Evolutionary conservation across 1,140 invertebrate species (phyloP).

Genomic region (Neodiprion virginianus): DNA sequence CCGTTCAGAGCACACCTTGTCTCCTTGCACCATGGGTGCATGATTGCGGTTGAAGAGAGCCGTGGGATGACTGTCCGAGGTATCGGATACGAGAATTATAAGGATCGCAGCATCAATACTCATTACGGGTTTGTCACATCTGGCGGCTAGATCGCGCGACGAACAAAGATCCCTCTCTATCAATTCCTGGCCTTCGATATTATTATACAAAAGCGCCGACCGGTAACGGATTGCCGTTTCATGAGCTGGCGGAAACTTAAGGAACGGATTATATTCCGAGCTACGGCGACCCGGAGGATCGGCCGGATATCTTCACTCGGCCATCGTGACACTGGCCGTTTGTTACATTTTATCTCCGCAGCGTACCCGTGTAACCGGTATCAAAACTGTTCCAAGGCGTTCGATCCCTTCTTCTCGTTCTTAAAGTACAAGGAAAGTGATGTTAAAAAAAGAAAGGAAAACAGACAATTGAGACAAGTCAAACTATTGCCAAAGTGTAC

Average conservation of each 20-base stretch:
- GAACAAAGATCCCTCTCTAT: slow-evolving; percentile 38
- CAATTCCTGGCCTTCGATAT: neutral
- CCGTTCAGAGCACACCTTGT: no score
- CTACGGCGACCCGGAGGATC: neutral
- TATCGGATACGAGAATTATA: neutral
- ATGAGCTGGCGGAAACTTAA: slow-evolving; percentile 41
- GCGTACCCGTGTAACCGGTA: neutral
- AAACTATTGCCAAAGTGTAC: no score
- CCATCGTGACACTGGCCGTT: slow-evolving; percentile 1
- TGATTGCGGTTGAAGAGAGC: no score
- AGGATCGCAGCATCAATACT: slow-evolving; percentile 36
- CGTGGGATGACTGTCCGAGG: slow-evolving; percentile 27
- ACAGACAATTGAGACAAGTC: no score
- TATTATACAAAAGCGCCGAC: slow-evolving; percentile 16
- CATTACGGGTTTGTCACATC: slow-evolving; percentile 42
- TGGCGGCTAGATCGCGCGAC: slow-evolving; percentile 31
- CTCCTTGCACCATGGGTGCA: no score
- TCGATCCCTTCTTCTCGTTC: neutral
- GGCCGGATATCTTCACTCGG: no score
- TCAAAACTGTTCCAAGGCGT: neutral
- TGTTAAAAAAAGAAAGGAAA: no score
- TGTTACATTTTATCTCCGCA: neutral
- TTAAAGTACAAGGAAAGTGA: no score
- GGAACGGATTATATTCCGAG: slow-evolving; percentile 19
- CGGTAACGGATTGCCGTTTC: slow-evolving; percentile 42